These are phyloP conservation scores for Drosophila santomea DNA, from an alignment of 1,140 invertebrate species.

Conservation along the genomic window DNA sequence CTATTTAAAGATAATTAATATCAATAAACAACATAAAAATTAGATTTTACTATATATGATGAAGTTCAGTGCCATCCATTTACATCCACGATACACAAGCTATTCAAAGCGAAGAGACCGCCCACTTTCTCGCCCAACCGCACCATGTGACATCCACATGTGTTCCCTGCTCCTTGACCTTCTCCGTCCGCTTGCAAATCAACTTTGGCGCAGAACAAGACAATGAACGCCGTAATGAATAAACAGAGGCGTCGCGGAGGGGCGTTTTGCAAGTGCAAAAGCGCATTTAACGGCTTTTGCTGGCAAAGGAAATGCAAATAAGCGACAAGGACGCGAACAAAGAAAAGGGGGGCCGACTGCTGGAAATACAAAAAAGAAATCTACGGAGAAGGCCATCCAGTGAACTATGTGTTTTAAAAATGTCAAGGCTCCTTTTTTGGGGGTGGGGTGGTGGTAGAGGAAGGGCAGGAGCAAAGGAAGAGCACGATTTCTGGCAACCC, in stretches of 20 bases:
- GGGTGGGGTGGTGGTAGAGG: background rate
- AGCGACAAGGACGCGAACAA: slow-evolving; percentile 70
- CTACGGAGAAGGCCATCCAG: slow-evolving; percentile 30
- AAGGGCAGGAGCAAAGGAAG: slow-evolving; percentile 5
- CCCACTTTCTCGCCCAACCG: slow-evolving; percentile 7
- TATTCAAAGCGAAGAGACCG: background rate
- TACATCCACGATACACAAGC: background rate
- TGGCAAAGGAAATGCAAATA: slow-evolving; percentile 58
- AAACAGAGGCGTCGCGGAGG: background rate
- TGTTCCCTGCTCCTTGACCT: slow-evolving; percentile 41
- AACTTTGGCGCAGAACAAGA: slow-evolving; percentile 58
- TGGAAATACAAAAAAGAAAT: background rate
- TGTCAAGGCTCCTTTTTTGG: slow-evolving; percentile 60
- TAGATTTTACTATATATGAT: background rate
- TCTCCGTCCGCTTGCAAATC: slow-evolving; percentile 44
- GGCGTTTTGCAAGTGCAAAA: slow-evolving; percentile 41
- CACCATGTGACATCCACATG: slow-evolving; percentile 39
- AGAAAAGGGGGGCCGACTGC: slow-evolving; percentile 14
- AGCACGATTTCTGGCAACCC: slow-evolving; percentile 36
- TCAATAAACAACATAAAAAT: too few species aligned
- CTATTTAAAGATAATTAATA: too few species aligned
- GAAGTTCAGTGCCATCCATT: background rate
- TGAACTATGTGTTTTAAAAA: slow-evolving; percentile 60
- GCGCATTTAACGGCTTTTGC: slow-evolving; percentile 56
- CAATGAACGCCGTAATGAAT: slow-evolving; percentile 62